Conservation (phyloP, 2,113 vertebrate species). For the Enhydra lutris region DNA sequence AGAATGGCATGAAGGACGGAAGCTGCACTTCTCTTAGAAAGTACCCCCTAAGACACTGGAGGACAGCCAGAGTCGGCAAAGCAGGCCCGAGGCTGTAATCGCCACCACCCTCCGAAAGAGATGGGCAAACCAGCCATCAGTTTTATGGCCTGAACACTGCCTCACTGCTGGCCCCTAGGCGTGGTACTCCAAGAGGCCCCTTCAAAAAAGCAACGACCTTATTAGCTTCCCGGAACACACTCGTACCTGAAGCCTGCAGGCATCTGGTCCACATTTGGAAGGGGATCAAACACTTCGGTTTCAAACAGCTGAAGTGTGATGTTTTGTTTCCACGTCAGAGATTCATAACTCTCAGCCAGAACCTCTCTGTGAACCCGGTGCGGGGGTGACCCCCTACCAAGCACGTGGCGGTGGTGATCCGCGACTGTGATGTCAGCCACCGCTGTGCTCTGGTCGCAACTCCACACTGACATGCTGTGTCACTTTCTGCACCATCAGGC, state of each 20-base stretch:
- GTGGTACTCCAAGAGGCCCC: background rate
- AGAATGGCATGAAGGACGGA: background rate
- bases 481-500: background rate
- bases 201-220: background rate
- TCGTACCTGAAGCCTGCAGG: background rate
- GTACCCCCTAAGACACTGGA: background rate
- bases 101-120: rapidly evolving
- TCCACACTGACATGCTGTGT: rapidly evolving
- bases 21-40: background rate
- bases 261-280: slow-evolving; percentile 25
- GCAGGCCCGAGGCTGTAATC: background rate
- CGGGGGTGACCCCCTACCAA: background rate
- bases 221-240: background rate
- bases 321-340: background rate
- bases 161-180: background rate
- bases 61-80: background rate
- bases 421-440: background rate
- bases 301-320: background rate
- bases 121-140: background rate
- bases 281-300: background rate
- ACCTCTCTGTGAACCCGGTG: background rate
- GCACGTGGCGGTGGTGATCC: background rate
- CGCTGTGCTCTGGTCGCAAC: rapidly evolving
- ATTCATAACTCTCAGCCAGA: background rate
- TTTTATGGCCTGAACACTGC: background rate